These are phyloP conservation scores for Isurus oxyrinchus DNA, from an alignment of 2,113 vertebrate species.

Conservation along the genomic window DNA sequence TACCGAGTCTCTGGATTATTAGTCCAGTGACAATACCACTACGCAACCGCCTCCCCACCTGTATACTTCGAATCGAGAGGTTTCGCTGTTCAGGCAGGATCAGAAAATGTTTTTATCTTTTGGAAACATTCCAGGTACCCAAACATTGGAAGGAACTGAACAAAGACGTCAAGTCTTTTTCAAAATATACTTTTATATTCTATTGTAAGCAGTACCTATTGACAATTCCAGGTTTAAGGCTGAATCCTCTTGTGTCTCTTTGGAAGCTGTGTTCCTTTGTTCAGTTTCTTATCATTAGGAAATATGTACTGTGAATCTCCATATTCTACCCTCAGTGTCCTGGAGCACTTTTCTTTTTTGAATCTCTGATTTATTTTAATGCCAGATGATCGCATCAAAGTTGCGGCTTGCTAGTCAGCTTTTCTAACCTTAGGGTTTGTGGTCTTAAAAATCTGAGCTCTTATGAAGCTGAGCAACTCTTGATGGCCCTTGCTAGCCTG, in stretches of 20 bases:
- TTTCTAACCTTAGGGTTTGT: neutral
- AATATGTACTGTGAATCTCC: neutral
- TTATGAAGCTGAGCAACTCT: neutral
- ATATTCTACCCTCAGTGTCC: neutral
- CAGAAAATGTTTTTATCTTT: neutral
- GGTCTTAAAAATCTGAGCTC: neutral
- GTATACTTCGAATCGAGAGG: neutral
- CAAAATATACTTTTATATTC: neutral
- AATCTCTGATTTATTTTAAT: neutral
- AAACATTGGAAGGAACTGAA: slow-evolving; percentile 5
- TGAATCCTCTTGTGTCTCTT: neutral
- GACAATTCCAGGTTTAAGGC: neutral
- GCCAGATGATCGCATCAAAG: neutral
- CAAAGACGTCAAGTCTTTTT: neutral
- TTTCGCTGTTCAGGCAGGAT: neutral
- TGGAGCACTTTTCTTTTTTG: neutral
- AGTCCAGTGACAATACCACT: too few relatives aligned
- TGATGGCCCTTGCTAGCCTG: neutral
- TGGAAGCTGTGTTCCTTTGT: neutral
- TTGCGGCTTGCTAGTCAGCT: neutral
- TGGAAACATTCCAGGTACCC: neutral
- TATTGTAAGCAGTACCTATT: neutral
- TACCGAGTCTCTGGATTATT: too few relatives aligned
- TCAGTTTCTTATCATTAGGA: neutral
- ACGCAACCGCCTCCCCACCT: too few relatives aligned